Evolutionary conservation across 2,797 vertebrate genomes (phyloP).

Genomic region (Avahi laniger): DNA sequence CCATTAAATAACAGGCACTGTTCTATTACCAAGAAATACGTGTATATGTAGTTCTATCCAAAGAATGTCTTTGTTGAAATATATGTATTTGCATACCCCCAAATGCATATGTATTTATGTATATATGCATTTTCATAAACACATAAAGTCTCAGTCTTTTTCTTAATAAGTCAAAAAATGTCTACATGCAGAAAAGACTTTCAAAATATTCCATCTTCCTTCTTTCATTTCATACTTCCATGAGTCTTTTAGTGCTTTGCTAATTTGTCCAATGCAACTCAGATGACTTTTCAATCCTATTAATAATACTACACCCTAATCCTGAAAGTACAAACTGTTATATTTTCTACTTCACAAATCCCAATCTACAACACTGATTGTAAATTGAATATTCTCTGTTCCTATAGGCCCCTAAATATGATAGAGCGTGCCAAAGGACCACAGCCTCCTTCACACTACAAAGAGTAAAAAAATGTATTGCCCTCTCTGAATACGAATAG

Average conservation of each 20-base stretch:
- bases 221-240: background rate
- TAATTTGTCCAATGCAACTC: background rate
- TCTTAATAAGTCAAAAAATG: background rate
- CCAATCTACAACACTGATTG: background rate
- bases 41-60: background rate
- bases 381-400: background rate
- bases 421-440: background rate
- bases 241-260: background rate
- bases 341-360: background rate
- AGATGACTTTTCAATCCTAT: background rate
- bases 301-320: background rate
- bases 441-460: background rate
- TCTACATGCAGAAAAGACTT: background rate
- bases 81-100: background rate
- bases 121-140: background rate
- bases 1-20: background rate
- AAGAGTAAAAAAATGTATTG: background rate
- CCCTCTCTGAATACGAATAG: background rate
- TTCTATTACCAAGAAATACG: background rate
- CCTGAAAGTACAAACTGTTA: background rate
- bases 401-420: background rate
- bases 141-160: background rate
- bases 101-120: too few relatives aligned
- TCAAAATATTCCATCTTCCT: background rate
- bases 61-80: background rate